Evolutionary conservation across 2,888 invertebrate species (phyloP).

Genomic region (Dynastes tityus): DNA sequence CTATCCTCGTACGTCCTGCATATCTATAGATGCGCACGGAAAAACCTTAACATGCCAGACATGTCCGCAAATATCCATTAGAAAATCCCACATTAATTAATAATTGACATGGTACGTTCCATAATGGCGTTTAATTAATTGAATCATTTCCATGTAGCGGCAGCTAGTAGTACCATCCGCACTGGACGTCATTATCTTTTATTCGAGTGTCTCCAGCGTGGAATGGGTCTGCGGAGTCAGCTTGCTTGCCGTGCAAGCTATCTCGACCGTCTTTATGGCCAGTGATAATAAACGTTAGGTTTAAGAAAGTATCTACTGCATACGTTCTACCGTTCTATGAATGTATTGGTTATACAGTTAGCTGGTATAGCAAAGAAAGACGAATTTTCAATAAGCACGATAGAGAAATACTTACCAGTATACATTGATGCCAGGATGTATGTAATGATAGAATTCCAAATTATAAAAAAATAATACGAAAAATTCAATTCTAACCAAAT

Average conservation of each 20-base stretch:
- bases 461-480: no score
- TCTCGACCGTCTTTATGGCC: slow-evolving; percentile 19
- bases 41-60: slow-evolving; percentile 7
- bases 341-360: neutral
- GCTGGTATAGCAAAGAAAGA: neutral
- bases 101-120: slow-evolving; percentile 26
- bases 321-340: slow-evolving; percentile 2
- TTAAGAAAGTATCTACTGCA: slow-evolving; percentile 23
- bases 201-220: slow-evolving; percentile 28
- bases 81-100: slow-evolving; percentile 32
- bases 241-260: slow-evolving; percentile 17
- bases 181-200: slow-evolving; percentile 35
- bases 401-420: neutral
- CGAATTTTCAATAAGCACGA: neutral
- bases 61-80: slow-evolving; percentile 5
- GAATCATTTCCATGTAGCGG: slow-evolving; percentile 37
- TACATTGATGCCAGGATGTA: no score
- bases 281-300: slow-evolving; percentile 12
- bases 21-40: neutral
- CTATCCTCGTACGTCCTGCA: neutral
- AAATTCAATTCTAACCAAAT: no score
- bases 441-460: no score
- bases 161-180: neutral
- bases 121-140: slow-evolving; percentile 34
- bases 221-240: slow-evolving; percentile 13